Conservation (phyloP, 2,888 invertebrate genomes). For the Nephrotoma flavescens region DNA sequence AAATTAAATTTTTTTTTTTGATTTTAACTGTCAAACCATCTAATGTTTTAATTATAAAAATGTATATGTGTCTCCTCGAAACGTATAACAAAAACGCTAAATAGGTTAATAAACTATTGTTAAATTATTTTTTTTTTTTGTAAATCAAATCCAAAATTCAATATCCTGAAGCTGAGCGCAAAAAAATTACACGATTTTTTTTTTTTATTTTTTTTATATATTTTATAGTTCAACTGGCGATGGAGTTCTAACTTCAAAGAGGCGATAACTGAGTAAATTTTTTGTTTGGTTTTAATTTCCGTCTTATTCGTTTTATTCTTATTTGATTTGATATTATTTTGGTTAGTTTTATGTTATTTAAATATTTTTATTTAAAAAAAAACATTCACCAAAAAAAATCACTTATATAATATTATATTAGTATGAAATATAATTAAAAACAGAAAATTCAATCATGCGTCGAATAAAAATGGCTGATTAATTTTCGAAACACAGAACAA, state of each 20-base stretch:
- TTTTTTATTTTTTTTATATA: constrained; percentile 8
- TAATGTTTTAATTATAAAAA: not conserved
- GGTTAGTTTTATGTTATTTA: not conserved
- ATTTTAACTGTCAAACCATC: not conserved
- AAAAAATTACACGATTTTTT: constrained; percentile 15
- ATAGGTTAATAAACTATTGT: not conserved
- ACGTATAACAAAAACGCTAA: not conserved
- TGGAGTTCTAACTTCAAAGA: constrained; percentile 95
- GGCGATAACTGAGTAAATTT: constrained; percentile 59
- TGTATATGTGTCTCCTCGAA: not conserved
- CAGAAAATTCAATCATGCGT: not conserved
- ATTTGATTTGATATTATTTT: not conserved
- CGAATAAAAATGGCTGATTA: not conserved
- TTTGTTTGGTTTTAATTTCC: not conserved
- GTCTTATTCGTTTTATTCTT: not conserved
- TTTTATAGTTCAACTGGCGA: constrained; percentile 76
- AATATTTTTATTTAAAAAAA: not conserved
- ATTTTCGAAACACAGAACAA: not conserved
- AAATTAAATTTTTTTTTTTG: not conserved
- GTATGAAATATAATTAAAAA: not conserved
- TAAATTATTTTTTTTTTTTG: not conserved
- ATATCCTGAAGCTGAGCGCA: constrained; percentile 13
- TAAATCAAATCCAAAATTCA: not conserved
- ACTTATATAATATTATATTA: not conserved
- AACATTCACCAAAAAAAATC: not conserved